phyloP scores from a whole-genome alignment of 2,113 vertebrate species.

The Turnix velox region DNA sequence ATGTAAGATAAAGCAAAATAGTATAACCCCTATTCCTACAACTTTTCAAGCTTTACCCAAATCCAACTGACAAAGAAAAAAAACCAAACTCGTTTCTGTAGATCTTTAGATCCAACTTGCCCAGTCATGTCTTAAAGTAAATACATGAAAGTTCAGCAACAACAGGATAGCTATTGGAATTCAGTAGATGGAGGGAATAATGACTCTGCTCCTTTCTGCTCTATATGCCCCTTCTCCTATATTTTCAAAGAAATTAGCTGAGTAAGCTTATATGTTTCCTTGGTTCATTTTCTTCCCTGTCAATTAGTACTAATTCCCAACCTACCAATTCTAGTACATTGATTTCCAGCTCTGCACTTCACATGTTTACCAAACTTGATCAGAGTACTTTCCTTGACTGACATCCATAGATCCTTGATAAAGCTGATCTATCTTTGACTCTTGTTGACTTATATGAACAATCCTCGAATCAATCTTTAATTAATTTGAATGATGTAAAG shows the following conservation, averaged over 20 bases:
- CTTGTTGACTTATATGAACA: neutral
- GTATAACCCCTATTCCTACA: neutral
- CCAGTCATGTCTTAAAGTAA: neutral
- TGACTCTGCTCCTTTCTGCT: neutral
- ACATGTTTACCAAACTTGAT: neutral
- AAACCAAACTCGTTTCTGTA: neutral
- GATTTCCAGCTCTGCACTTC: neutral
- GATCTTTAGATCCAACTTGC: neutral
- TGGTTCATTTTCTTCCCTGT: neutral
- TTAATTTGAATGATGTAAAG: neutral
- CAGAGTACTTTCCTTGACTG: neutral
- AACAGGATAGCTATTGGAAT: neutral
- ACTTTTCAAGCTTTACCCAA: neutral
- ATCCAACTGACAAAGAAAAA: neutral
- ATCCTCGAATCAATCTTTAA: neutral
- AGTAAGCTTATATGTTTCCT: fast-evolving
- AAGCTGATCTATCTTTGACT: neutral
- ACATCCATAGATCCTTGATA: neutral
- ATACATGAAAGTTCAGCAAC: neutral
- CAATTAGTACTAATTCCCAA: neutral
- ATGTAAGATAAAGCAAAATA: neutral
- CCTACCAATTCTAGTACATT: neutral
- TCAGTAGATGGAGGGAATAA: neutral
- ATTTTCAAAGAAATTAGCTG: neutral
- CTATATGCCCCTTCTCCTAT: neutral